Evolutionary conservation across 1,140 invertebrate species (phyloP), one percentile per base, ranked within the genome.

Genomic region (Plutomurus gul): DNA sequence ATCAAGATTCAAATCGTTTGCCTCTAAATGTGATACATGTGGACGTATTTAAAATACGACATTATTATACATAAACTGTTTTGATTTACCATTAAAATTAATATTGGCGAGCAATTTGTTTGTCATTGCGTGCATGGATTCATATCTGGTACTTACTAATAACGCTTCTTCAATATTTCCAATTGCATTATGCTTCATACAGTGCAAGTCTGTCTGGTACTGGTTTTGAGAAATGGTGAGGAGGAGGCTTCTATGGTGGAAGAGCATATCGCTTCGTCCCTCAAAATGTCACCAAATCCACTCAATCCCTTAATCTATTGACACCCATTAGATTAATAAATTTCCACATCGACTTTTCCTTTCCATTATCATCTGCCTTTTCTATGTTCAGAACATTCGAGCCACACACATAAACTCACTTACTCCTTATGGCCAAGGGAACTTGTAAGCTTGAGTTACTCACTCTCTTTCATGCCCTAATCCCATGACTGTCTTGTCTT

Each of bases 241-340:
- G 39, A 43, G 7, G 16, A 16, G 7, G 7, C 39, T 22, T 25
- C 18, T 18, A 13, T 33, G 16, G 20, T 11, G 60, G 27, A 47
- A 71, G 60, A n/a, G n/a, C n/a, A n/a, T n/a, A n/a, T n/a, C n/a
- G n/a, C n/a, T n/a, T n/a, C n/a, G n/a, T 20, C 37, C 18, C 18
- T 11, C 36, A 36, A 74, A 75, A 72, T 73, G 79, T 76, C 79
- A 60, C 16, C 16, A 77, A 80, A 80, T 77, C 75, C 75, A 80
- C 77, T 73, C 49, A 80, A 80, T 80, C 79, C 79, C 65, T 73
- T 80, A 77, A 80, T 80, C 79, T 80, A 80, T 80, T 76, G 79
- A 76, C 75, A 80, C 30, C 79, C 79, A 80, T 77, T 75, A 76
- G 39, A 65, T 75, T 80, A 80, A 80, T 80, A 80, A 80, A 80